phyloP scores from a whole-genome alignment of 1,140 invertebrate genomes.

The Paraescarpia echinospica region DNA sequence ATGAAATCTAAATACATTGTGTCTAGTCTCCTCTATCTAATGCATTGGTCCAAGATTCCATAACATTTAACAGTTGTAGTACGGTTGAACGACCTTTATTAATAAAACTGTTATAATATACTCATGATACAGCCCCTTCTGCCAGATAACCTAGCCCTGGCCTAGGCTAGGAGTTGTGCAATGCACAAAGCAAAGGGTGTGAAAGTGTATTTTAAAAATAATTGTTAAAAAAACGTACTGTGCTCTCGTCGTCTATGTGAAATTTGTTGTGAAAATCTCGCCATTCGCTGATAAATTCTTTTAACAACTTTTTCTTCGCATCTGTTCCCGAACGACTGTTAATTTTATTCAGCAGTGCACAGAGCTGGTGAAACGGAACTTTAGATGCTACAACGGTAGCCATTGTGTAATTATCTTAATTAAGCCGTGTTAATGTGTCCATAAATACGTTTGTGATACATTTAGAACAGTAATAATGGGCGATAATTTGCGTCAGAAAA shows the following conservation, averaged over 20 bases:
- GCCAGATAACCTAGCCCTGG: too few species aligned
- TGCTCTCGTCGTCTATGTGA: constrained; percentile 45
- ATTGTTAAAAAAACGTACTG: constrained; percentile 7
- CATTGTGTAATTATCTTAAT: neutral
- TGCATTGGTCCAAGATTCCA: too few species aligned
- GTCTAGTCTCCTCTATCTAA: too few species aligned
- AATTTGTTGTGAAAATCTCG: constrained; percentile 54
- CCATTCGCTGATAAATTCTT: constrained; percentile 63
- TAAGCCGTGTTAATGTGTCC: neutral
- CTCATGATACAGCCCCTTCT: too few species aligned
- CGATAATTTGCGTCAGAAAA: neutral
- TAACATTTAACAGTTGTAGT: too few species aligned
- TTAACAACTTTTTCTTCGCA: constrained; percentile 60
- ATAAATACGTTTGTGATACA: neutral
- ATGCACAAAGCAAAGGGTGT: too few species aligned
- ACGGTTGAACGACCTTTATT: too few species aligned
- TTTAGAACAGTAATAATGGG: neutral
- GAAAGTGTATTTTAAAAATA: too few species aligned
- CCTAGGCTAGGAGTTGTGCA: too few species aligned
- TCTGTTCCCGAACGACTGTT: constrained; percentile 53
- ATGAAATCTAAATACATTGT: too few species aligned
- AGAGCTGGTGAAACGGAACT: constrained; percentile 51
- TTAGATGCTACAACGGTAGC: neutral
- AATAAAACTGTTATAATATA: too few species aligned
- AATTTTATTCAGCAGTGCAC: constrained; percentile 62